Conservation (phyloP, 1,140 invertebrate species). For the Musca vetustissima region DNA sequence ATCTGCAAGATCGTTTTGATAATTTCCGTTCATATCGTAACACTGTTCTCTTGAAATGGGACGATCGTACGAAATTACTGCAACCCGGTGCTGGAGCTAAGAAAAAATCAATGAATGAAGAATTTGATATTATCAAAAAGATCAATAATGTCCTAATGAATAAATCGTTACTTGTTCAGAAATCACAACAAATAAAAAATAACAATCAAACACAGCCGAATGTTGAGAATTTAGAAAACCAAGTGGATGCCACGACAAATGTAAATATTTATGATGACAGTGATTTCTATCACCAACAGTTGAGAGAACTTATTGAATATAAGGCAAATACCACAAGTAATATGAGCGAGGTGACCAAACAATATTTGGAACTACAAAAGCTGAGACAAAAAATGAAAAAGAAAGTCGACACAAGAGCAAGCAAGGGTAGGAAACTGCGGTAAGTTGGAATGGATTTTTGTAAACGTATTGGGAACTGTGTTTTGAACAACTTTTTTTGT, state of each 20-base stretch:
- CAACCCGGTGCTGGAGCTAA: slow-evolving; percentile 64
- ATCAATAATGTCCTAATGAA: slow-evolving; percentile 84
- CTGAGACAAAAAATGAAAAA: slow-evolving; percentile 86
- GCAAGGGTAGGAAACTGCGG: slow-evolving; percentile 88
- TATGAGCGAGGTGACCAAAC: slow-evolving; percentile 76
- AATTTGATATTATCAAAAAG: slow-evolving; percentile 79
- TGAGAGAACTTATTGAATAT: slow-evolving; percentile 89
- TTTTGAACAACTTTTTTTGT: slow-evolving; percentile 5
- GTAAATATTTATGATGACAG: slow-evolving; percentile 93
- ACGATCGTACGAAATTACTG: slow-evolving; percentile 80
- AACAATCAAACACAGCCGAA: slow-evolving; percentile 59
- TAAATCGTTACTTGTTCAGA: slow-evolving; percentile 72
- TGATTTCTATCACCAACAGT: slow-evolving; percentile 93
- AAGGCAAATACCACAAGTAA: slow-evolving; percentile 82
- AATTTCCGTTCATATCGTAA: slow-evolving; percentile 74
- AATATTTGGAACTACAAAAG: slow-evolving; percentile 90
- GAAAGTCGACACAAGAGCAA: slow-evolving; percentile 87
- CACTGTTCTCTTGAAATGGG: slow-evolving; percentile 85
- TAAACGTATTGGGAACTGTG: not conserved
- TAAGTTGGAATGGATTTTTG: slow-evolving; percentile 21
- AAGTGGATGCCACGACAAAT: slow-evolving; percentile 43
- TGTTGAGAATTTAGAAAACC: not conserved
- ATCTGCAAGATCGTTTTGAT: slow-evolving; percentile 66
- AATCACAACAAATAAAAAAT: slow-evolving; percentile 79
- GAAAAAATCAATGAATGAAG: slow-evolving; percentile 67